These are phyloP conservation scores for Noctilio leporinus DNA, from an alignment of 2,113 vertebrate genomes.

Conservation along the genomic window DNA sequence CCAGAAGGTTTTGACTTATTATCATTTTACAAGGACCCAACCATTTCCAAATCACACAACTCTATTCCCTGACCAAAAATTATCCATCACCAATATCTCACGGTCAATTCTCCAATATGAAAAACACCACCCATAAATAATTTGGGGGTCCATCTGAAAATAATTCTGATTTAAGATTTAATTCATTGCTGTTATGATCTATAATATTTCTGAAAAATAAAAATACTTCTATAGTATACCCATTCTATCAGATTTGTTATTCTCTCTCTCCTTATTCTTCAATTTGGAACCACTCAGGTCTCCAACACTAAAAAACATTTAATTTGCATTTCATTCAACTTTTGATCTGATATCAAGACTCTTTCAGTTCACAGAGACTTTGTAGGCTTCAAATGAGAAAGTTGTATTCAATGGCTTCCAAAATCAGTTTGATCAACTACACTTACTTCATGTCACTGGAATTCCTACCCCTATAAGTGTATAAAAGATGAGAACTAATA, in stretches of 20 bases:
- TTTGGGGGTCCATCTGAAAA: conserved; percentile 28
- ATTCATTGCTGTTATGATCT: not conserved
- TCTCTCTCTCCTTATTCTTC: not conserved
- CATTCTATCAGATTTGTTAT: not conserved
- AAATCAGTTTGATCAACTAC: not conserved
- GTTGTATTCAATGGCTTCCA: not conserved
- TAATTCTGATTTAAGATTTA: conserved; percentile 18
- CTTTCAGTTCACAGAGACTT: not conserved
- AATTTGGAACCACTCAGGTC: not conserved
- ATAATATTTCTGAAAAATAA: conserved; percentile 4
- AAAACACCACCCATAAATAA: not conserved
- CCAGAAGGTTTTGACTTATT: conserved; percentile 34
- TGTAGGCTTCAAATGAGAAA: not conserved
- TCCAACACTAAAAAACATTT: not conserved
- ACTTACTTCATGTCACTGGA: not conserved
- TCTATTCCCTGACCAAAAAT: conserved; percentile 20
- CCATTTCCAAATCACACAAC: conserved; percentile 14
- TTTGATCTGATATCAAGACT: not conserved
- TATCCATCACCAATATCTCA: not conserved
- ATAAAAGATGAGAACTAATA: not conserved
- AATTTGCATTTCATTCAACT: not conserved
- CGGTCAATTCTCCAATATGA: not conserved
- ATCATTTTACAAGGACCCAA: conserved; percentile 19
- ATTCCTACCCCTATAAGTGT: not conserved
- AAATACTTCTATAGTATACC: not conserved